Base-by-base conservation (phyloP, 1,140 invertebrate species). In the Aphaenogaster floridana region DNA sequence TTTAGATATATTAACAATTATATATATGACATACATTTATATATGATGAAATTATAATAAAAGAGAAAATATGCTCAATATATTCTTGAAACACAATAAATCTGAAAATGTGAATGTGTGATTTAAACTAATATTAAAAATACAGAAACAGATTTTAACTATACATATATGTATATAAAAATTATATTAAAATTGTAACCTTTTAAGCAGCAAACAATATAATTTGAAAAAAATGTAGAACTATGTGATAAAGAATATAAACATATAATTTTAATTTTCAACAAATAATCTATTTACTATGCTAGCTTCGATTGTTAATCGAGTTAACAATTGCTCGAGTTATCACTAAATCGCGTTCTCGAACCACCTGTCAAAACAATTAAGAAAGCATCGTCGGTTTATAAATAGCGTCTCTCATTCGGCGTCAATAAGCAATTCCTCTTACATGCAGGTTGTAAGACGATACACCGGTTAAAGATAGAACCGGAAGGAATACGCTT, bases 371-470 rank as follows among this genome's bases (percentile, higher is more conserved):
- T 64, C 2, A n/a, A 78, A 78, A 78, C 28, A 48, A 13, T 36
- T 11, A 17, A 45, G 8, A 39, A 78, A 17, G 39, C 50, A 63
- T 63, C 42, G 6, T 13, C 57, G 4, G 21, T 36, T 78, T 78
- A 64, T 21, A n/a, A 78, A 39, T 3, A 63, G 5, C 28, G 9
- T 48, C 3, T 78, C 9, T 48, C 28, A 64, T 50, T 1, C 5
- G 45, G 0, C 42, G 11, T 48, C 59, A 78, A 45, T 21, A 77
- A 63, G 28, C 59, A 34, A 64, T 64, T 78, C 17, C n/a, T 64
- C 59, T 36, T 34, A 15, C 5, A n/a, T 48, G 21, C 39, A 45
- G 1, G 8, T 63, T 57, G 52, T 42, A 76, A 61, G 15, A 48
- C 42, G 45, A 63, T 77, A 63, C 15, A 36, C 15, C 15, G 4